Conservation (phyloP, 2,888 invertebrate species). For the Leptinotarsa peninsularis region DNA sequence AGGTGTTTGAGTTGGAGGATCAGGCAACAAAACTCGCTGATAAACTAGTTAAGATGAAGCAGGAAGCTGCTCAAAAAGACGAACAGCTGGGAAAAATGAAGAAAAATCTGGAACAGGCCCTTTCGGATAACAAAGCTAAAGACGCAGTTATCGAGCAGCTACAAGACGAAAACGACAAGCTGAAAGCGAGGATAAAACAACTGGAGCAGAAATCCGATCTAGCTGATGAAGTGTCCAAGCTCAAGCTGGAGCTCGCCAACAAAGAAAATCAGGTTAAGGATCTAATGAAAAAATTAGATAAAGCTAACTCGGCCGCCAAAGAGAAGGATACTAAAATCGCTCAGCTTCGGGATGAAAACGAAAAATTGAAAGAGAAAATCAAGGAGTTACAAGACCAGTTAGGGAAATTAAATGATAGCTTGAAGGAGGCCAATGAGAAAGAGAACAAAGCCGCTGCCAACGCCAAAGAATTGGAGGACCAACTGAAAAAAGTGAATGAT, state of each 20-base stretch:
- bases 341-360: constrained; percentile 36
- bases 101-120: constrained; percentile 32
- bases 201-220: constrained; percentile 24
- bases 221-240: constrained; percentile 6
- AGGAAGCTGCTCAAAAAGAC: constrained; percentile 31
- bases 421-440: constrained; percentile 34
- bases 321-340: constrained; percentile 27
- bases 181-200: constrained; percentile 30
- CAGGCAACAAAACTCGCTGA: constrained; percentile 28
- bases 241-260: constrained; percentile 30
- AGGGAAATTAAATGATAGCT: constrained; percentile 35
- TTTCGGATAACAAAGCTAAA: constrained; percentile 25
- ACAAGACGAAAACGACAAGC: constrained; percentile 22
- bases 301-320: constrained; percentile 31
- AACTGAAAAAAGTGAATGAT: no score
- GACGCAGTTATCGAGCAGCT: background rate
- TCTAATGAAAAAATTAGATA: constrained; percentile 35
- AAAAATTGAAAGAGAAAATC: constrained; percentile 37
- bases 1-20: constrained; percentile 32
- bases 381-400: constrained; percentile 41
- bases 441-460: constrained; percentile 31
- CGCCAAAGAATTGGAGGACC: constrained; percentile 11
- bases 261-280: constrained; percentile 35
- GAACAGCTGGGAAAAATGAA: constrained; percentile 33
- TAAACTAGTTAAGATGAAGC: constrained; percentile 32